Percentiles rank a stretch among this genome's conserved stretches.
These are phyloP conservation scores for Steinernema khuongi DNA, from an alignment of 1,140 invertebrate species.

Conservation along the genomic window DNA sequence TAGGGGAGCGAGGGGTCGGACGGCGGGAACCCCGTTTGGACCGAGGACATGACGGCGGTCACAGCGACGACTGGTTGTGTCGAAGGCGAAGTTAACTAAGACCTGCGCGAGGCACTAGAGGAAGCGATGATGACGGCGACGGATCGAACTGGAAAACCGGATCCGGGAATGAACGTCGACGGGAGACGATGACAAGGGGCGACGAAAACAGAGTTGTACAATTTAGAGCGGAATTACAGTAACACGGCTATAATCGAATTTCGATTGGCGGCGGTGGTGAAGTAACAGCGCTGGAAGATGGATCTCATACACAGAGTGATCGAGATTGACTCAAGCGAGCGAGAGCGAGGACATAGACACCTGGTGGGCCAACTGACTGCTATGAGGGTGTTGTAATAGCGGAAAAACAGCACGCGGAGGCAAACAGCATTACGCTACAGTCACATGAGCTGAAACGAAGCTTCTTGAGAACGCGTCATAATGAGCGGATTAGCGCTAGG, in stretches of 20 bases:
- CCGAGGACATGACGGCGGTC: not conserved
- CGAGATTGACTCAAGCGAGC: not conserved
- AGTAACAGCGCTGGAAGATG: no score
- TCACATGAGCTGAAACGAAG: not conserved
- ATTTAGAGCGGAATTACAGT: not conserved
- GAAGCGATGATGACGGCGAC: not conserved
- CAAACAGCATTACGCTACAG: not conserved
- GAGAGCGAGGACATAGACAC: not conserved
- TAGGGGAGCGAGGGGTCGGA: not conserved
- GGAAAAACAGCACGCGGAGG: conserved; percentile 5
- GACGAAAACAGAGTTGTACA: not conserved
- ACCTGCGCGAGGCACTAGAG: not conserved
- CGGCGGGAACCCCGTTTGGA: not conserved
- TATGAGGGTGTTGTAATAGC: conserved; percentile 7
- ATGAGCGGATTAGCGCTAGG: no score
- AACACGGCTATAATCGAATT: not conserved
- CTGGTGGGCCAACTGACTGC: conserved; percentile 1
- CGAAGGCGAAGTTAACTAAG: conserved; percentile 1
- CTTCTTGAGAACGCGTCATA: no score
- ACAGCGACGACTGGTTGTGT: not conserved
- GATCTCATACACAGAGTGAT: no score
- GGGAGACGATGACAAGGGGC: not conserved
- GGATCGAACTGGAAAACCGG: not conserved
- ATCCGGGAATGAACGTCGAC: not conserved
- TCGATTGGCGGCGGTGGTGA: not conserved